Evolutionary conservation across 1,140 invertebrate species (phyloP), one percentile per base, ranked within the genome.

Genomic region (Chironomus tepperi): DNA sequence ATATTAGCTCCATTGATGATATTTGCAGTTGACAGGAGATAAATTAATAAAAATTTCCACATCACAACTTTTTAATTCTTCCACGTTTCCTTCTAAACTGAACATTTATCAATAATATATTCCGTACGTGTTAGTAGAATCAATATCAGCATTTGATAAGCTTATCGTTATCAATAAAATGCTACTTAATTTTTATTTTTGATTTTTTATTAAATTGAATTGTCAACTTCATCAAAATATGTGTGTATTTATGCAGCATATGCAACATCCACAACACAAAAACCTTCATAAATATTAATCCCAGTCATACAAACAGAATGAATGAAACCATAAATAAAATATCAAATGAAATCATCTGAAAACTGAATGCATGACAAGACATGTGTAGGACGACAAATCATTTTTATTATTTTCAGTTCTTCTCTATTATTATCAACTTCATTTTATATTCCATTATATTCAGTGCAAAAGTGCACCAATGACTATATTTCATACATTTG

Each of bases 1-100:
- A 86, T 84, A 57, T 57, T 57, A 15, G 47, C 47, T n/a, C 12
- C 47, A 34, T 34, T 34, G 24, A 34, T 34, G 24, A 34, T 5
- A 57, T 57, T 57, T 12, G 47, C 47, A 57, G 9, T 15, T 5
- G 47, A 57, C 12, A n/a, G 12, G n/a, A 57, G 47, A 57, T 15
- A 57, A 57, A 57, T n/a, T 15, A 57, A 15, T 5, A 57, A 57
- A 57, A 57, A 57, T 57, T 57, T 57, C 47, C 47, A 57, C 47
- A 57, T 57, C 47, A 57, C 47, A 57, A 57, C 8, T 57, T 57
- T 12, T 57, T 0, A 12, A n/a, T 57, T 57, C 9, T 57, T 57
- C 47, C 47, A 57, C 47, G 47, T 57, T 57, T 57, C 47, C 12
- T n/a, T n/a, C 12, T 57, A n/a, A 57, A 57, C 47, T 57, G 47